Evolutionary conservation across 2,888 invertebrate species (phyloP), one percentile per base, ranked within the genome.

Genomic region (Leucoma salicis): DNA sequence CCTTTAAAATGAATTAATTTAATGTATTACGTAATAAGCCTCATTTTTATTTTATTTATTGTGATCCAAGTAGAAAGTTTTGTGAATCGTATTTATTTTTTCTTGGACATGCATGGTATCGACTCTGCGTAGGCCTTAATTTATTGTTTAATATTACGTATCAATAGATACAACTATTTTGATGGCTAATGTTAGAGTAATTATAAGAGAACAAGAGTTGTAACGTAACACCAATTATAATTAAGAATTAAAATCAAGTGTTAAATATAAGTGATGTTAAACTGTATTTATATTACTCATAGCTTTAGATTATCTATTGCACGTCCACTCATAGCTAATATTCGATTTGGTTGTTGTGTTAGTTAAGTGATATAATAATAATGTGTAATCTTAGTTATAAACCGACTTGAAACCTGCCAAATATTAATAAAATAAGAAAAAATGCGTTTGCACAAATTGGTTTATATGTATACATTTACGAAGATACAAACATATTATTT

Each of bases 401-500:
- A 50, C 61, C 68, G 71, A 77, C 72, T 75, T 75, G 67, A 73
- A 70, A 74, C 74, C 82, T 81, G 81, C 82, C 82, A 82, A 81
- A 82, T 81, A 78, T 77, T 76, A 71, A 65, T 72, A 72, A 69
- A 69, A 63, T 78, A 77, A 74, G 73, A 64, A 48, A 59, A 57
- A 57, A 51, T 47, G 60, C 56, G 56, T 52, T 52, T 66, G 63
- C 71, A 72, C 66, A 70, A 66, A 29, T 60, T 58, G 52, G 57
- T 60, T 46, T 24, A 40, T 38, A 43, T 35, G 21, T 41, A 49
- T n/a, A 21, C 38, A 38, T 47, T 52, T 38, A 52, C 44, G 49
- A n/a, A n/a, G n/a, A n/a, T n/a, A n/a, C n/a, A n/a, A n/a, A n/a
- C n/a, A n/a, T n/a, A n/a, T n/a, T n/a, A n/a, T n/a, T n/a, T n/a